phyloP scores from a whole-genome alignment of 2,888 invertebrate genomes.

The Eilema depressum region DNA sequence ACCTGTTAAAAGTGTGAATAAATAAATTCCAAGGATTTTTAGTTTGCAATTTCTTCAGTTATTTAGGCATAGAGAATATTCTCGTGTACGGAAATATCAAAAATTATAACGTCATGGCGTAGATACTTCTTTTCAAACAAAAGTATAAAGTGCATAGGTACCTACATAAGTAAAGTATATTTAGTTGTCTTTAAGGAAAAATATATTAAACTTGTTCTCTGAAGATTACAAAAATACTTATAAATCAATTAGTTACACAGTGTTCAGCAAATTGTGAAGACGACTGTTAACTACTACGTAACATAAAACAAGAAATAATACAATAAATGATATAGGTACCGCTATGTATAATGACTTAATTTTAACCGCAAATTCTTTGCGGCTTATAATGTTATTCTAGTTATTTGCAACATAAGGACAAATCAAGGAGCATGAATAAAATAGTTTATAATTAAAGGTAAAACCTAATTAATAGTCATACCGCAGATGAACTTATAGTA shows the following conservation, averaged over 20 bases:
- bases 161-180: no score
- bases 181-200: no score
- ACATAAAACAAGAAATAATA: background rate
- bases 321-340: no score
- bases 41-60: background rate
- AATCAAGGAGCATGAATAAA: background rate
- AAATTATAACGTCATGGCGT: background rate
- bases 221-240: background rate
- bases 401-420: background rate
- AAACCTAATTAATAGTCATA: background rate
- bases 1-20: background rate
- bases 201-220: background rate
- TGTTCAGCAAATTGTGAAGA: no score
- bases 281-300: background rate
- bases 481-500: background rate
- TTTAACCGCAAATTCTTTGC: background rate
- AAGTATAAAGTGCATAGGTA: background rate
- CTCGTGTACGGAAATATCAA: no score
- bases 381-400: background rate
- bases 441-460: background rate
- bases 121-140: background rate
- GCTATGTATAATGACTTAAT: background rate
- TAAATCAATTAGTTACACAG: no score
- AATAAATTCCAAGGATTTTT: background rate
- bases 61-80: no score